Evolutionary conservation across 1,140 invertebrate species (phyloP), one percentile per base, ranked within the genome.

Genomic region (Penaeus vannamei): DNA sequence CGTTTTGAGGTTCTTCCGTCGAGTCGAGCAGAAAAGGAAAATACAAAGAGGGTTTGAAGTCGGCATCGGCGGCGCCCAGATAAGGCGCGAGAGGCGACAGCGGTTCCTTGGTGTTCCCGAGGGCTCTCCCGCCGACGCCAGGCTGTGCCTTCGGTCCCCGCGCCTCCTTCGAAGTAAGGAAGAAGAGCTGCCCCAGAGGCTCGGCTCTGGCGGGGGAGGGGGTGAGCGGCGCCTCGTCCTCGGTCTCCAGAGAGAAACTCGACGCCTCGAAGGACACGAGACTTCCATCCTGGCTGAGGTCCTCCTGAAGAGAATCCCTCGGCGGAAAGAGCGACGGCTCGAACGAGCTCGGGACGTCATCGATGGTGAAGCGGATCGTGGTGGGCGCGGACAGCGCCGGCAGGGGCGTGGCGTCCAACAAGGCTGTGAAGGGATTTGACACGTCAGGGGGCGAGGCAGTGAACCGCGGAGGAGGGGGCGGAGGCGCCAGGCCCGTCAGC

Each of bases 321-420:
- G 85, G 79, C 53, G 85, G 29, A 59, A 82, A 42, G 42, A 62
- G 61, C 42, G 80, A 62, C 66, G 87, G 87, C 23, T 89, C 46
- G 12, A 82, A 62, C 29, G 77, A 89, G 20, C 36, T 36, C 12
- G 87, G 72, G 60, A 84, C 87, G 60, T 89, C 87, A 32, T 89
- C 81, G 22, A 89, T 29, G 20, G 87, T 89, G 42, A 89, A 89
- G 19, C 72, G 84, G 17, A 89, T 89, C 23, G 87, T 89, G 4
- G 87, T 88, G 5, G 86, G 86, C 29, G 80, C 76, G 22, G 62
- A 62, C 22, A 72, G 3, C 29, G 62, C 59, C 10, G 86, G 64
- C 53, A 36, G 36, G 46, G 82, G 77, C 10, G 81, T 84, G 42
- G 64, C 7, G 36, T 64, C 26, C 22, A 22, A 76, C 29, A 32